phyloP scores from a whole-genome alignment of 2,888 invertebrate species.

The Troilus luridus region DNA sequence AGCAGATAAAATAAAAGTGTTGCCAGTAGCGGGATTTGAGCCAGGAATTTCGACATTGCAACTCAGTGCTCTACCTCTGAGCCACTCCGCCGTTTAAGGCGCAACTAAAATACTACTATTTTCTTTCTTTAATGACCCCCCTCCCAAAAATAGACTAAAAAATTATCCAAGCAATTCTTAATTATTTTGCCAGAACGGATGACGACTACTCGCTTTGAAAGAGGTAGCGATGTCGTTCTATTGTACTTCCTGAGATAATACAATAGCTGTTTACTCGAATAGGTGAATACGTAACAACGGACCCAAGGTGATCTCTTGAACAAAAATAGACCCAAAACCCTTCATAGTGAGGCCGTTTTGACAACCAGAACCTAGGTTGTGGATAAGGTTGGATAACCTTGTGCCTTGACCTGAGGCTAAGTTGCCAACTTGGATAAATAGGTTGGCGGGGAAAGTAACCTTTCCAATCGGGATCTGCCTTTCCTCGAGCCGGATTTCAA shows the following conservation, averaged over 20 bases:
- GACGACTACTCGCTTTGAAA: background rate
- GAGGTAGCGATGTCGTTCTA: background rate
- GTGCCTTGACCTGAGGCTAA: background rate
- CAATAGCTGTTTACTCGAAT: background rate
- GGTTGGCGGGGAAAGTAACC: slow-evolving; percentile 24
- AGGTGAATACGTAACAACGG: background rate
- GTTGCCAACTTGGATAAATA: background rate
- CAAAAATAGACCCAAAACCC: background rate
- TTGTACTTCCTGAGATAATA: background rate
- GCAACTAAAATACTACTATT: too few species aligned
- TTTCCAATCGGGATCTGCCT: slow-evolving; percentile 21
- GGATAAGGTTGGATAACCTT: background rate
- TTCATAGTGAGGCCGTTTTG: background rate
- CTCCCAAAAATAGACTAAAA: too few species aligned
- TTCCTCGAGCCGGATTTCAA: background rate
- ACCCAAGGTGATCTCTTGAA: background rate
- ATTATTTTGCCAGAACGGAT: background rate
- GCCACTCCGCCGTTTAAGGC: too few species aligned
- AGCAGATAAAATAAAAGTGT: too few species aligned
- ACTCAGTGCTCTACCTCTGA: too few species aligned
- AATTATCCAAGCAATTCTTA: background rate
- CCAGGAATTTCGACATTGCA: too few species aligned
- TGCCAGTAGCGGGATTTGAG: too few species aligned
- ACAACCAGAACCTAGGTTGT: background rate
- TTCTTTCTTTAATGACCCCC: too few species aligned